Percentiles rank a stretch among this genome's conserved stretches.
Conservation (phyloP, 2,113 vertebrate genomes). For the Sapayoa aenigma region DNA sequence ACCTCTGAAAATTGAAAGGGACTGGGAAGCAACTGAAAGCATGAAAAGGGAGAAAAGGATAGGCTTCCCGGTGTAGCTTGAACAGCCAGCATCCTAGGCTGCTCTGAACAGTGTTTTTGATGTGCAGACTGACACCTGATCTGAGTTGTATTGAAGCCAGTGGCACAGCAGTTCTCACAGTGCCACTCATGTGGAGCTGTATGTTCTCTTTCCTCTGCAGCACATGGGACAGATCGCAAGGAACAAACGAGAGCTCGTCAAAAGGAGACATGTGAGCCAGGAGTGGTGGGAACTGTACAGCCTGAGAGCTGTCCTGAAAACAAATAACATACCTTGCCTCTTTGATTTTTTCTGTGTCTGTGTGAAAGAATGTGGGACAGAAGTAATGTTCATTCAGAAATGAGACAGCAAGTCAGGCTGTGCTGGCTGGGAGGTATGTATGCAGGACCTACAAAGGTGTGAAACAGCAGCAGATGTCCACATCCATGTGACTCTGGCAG, state of each 20-base stretch:
- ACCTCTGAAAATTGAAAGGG: background rate
- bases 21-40: background rate
- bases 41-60: background rate
- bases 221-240: background rate
- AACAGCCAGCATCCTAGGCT: background rate
- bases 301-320: background rate
- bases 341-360: background rate
- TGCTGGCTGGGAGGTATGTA: background rate
- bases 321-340: background rate
- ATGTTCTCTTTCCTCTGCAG: background rate
- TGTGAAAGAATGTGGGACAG: background rate
- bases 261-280: accelerated
- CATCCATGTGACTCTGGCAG: background rate
- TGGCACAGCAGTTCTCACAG: background rate
- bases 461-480: background rate
- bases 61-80: background rate
- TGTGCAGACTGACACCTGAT: background rate
- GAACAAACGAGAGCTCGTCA: background rate
- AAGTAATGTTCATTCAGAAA: background rate
- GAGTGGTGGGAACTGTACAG: background rate
- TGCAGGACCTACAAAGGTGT: background rate
- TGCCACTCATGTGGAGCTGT: background rate
- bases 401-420: background rate
- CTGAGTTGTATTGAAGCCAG: background rate
- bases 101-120: background rate